These are phyloP conservation scores for Mormyrops attenuatus DNA, from an alignment of 2,797 vertebrate genomes.

Conservation along the genomic window DNA sequence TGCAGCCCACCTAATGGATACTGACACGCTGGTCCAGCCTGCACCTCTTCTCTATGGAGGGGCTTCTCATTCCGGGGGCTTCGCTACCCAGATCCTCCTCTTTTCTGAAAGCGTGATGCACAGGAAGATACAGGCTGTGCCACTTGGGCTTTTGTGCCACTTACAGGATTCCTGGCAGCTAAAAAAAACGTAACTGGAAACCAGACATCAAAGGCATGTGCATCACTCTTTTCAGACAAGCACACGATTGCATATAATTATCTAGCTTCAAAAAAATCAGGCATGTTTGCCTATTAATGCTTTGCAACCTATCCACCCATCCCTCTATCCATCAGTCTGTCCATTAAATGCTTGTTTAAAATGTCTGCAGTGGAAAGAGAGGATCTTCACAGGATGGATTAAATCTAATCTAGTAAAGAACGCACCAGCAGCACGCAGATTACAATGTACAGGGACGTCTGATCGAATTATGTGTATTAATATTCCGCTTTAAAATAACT, in stretches of 20 bases:
- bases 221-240: neutral
- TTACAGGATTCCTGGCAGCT: neutral
- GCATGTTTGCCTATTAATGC: neutral
- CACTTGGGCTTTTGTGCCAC: neutral
- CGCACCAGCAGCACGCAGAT: neutral
- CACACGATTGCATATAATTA: neutral
- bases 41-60: conserved; percentile 3
- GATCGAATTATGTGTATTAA: conserved; percentile 1
- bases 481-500: neutral
- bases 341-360: neutral
- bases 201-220: neutral
- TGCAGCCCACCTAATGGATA: neutral
- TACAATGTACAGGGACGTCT: neutral
- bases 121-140: neutral
- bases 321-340: neutral
- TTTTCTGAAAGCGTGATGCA: neutral
- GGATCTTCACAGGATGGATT: neutral
- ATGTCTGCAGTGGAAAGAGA: neutral
- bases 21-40: conserved; percentile 5
- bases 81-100: neutral
- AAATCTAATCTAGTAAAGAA: neutral
- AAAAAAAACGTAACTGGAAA: neutral
- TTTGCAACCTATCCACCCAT: neutral
- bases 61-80: conserved; percentile 20
- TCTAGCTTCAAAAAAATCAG: neutral